Conservation (phyloP, 2,797 vertebrate genomes). For the Acanthurus lineatus region DNA sequence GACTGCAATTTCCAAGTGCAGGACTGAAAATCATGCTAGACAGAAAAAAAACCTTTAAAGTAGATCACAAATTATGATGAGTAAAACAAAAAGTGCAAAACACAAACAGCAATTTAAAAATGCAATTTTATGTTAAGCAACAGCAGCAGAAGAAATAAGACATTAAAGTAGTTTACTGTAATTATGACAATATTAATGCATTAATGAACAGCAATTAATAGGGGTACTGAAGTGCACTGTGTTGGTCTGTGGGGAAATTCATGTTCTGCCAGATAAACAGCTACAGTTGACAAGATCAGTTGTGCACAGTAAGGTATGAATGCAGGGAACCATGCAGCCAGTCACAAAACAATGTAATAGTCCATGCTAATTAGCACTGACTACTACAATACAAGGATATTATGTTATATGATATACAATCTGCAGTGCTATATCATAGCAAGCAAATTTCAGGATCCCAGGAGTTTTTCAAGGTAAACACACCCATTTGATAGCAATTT, state of each 20-base stretch:
- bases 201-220: conserved; percentile 53
- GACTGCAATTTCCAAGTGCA: not conserved
- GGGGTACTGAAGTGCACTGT: conserved; percentile 30
- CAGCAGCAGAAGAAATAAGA: conserved; percentile 1
- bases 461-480: not conserved
- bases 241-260: conserved; percentile 23
- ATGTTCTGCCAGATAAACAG: conserved; percentile 28
- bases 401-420: not conserved
- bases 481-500: not conserved
- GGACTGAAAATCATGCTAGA: not conserved
- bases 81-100: not conserved
- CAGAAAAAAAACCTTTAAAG: not conserved
- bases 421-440: not conserved
- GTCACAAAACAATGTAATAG: conserved; percentile 12
- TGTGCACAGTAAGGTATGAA: conserved; percentile 24
- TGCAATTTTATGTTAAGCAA: not conserved
- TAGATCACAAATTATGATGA: not conserved
- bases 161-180: conserved; percentile 21
- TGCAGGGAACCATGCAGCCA: conserved; percentile 22
- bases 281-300: conserved; percentile 51
- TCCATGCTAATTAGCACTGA: conserved; percentile 13
- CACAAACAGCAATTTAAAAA: not conserved
- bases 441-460: not conserved
- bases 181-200: conserved; percentile 29
- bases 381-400: not conserved